A percentile compares a stretch with the other conserved stretches of the same genome.
Evolutionary conservation across 53 echinoderm and acorn worm genomes (phyloP).

Genomic region (Antedon mediterranea): DNA sequence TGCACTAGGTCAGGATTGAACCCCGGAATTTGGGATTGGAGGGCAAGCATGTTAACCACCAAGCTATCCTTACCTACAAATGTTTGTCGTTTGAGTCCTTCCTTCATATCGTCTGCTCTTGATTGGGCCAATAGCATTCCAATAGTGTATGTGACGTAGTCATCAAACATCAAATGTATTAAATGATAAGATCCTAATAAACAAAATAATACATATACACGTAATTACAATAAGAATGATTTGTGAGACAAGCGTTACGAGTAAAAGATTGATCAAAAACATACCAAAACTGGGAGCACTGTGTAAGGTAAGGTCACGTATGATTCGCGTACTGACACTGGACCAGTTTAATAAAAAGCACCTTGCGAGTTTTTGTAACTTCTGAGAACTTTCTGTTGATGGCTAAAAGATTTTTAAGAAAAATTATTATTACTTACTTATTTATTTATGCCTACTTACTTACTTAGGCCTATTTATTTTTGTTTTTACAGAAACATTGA

Average conservation of each 20-base stretch:
- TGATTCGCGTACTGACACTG: constrained; percentile 28
- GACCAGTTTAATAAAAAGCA: constrained; percentile 50
- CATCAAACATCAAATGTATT: constrained; percentile 39
- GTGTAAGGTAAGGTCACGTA: constrained; percentile 42
- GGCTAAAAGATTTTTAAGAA: not conserved
- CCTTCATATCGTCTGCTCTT: constrained; percentile 16
- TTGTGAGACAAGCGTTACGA: too few species aligned
- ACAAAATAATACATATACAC: too few species aligned
- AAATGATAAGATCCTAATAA: constrained; percentile 36
- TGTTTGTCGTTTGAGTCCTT: not conserved
- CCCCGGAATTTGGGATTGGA: too few species aligned
- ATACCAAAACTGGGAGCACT: constrained; percentile 59
- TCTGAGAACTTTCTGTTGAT: not conserved
- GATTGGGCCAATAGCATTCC: constrained; percentile 13
- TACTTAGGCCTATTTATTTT: too few species aligned
- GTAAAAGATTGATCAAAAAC: constrained; percentile 1
- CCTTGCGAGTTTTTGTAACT: constrained; percentile 22
- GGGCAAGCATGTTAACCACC: too few species aligned
- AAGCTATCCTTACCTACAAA: not conserved
- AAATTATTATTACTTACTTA: too few species aligned
- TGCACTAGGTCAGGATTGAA: too few species aligned
- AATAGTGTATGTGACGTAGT: constrained; percentile 24
- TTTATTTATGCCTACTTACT: too few species aligned
- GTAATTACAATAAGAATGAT: too few species aligned
- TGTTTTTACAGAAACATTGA: too few species aligned